phyloP scores from a whole-genome alignment of 92 coral and sea anemone species.

The Hydrozoanthus gracilis region DNA sequence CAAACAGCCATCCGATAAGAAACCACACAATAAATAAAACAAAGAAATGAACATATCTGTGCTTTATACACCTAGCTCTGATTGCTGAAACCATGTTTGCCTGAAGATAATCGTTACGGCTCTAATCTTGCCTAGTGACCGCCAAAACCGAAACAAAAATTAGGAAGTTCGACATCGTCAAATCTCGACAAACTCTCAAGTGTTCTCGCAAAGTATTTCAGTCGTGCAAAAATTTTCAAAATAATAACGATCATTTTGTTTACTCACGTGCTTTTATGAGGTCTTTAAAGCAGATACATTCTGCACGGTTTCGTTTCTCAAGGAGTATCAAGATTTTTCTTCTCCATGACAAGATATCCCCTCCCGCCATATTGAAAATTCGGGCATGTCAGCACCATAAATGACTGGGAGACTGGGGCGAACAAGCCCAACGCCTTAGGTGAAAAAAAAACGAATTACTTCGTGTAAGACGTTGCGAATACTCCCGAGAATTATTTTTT shows the following conservation, averaged over 20 bases:
- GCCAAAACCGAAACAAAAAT: background rate
- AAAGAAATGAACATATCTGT: too few relatives aligned
- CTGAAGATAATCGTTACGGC: background rate
- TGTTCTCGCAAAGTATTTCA: background rate
- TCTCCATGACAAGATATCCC: constrained; percentile 83
- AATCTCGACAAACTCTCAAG: background rate
- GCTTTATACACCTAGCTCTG: too few relatives aligned
- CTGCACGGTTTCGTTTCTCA: constrained; percentile 80
- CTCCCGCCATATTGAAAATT: constrained; percentile 92
- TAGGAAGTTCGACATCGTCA: background rate
- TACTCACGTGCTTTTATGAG: constrained; percentile 94
- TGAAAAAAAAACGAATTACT: background rate
- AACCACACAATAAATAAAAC: too few relatives aligned
- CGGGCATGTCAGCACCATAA: background rate
- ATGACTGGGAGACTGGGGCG: constrained; percentile 52
- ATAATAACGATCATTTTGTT: background rate
- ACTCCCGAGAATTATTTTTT: too few relatives aligned
- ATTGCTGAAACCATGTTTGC: too few relatives aligned
- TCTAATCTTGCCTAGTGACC: constrained; percentile 1
- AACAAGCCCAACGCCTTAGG: background rate
- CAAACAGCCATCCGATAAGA: too few relatives aligned
- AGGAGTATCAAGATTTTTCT: constrained; percentile 72
- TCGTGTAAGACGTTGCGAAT: too few relatives aligned
- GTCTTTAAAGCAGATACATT: constrained; percentile 80
- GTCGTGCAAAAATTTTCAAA: background rate